phyloP scores from a whole-genome alignment of 2,113 vertebrate species.

The Microcebus murinus region DNA sequence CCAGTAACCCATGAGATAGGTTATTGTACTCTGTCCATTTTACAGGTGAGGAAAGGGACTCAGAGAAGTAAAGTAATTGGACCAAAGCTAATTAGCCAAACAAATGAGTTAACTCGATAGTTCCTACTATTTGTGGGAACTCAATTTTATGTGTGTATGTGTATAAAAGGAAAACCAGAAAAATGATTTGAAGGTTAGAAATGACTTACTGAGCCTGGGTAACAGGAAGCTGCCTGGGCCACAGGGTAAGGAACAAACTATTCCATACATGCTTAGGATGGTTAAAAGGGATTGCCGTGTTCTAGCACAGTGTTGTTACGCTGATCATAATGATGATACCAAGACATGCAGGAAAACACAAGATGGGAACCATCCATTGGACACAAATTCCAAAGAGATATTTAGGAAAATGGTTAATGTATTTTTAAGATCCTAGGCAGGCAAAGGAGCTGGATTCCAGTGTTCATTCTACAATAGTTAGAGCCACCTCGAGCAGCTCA shows the following conservation, averaged over 20 bases:
- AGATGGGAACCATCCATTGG: not conserved
- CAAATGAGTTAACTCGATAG: not conserved
- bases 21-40: not conserved
- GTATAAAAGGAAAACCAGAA: slow-evolving; percentile 7
- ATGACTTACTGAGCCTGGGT: not conserved
- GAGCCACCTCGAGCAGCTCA: not conserved
- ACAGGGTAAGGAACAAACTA: not conserved
- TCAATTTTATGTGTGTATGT: not conserved
- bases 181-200: not conserved
- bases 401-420: not conserved
- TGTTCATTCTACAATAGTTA: not conserved
- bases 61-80: not conserved
- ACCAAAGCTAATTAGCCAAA: not conserved
- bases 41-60: slow-evolving; percentile 21
- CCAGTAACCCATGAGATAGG: not conserved
- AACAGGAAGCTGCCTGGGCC: not conserved
- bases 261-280: not conserved
- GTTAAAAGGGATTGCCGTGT: not conserved
- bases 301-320: not conserved
- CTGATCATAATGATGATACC: not conserved
- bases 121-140: not conserved
- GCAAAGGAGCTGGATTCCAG: not conserved
- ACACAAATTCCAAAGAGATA: slow-evolving; percentile 19
- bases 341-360: not conserved
- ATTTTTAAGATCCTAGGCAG: not conserved